Base-by-base conservation (phyloP, 1,140 invertebrate genomes). In the Hylyphantes graminicola region DNA sequence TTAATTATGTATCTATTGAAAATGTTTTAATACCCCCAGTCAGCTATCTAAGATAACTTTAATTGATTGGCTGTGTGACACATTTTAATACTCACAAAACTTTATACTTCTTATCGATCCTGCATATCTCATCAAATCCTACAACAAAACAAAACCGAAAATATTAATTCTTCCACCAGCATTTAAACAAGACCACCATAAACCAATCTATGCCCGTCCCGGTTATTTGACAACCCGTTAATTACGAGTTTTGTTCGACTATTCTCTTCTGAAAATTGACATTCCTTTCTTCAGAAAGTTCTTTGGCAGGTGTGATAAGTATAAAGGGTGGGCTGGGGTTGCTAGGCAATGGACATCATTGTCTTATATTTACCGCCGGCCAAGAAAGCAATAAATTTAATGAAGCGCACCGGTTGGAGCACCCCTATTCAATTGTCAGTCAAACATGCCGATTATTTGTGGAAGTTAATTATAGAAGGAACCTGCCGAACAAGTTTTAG, bases 361-460 rank as follows among this genome's bases (percentile, higher is more conserved):
- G 77, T 80, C 61, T 67, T 67, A 50, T 78, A 53, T 78, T 78
- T 80, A 80, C 65, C 65, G 50, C 21, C 13, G 7, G 54, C 13
- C 35, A 80, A 80, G 77, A 80, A 80, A 72, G 78, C 67, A 73
- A 81, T 73, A 72, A 81, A 73, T 81, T 73, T 81, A 81, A 81
- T 81, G 78, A 81, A 72, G 67, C 68, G 48, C 78, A 73, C 73
- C 78, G 59, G n/a, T 17, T 73, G 78, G 50, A 81, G 78, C 48
- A 54, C 67, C 78, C 50, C 35, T 35, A 61, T 81, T 81, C 78
- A 81, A 50, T 61, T 81, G 78, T 81, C 78, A 72, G 48, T 11
- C 35, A 55, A 55, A 59, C 17, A 21, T 15, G 21, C 19, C n/a
- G 78, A 35, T 8, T 59, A 73, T 81, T 73, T 73, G 67, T 35